phyloP scores from a whole-genome alignment of 2,797 vertebrate species.

The Oreochromis grahami region DNA sequence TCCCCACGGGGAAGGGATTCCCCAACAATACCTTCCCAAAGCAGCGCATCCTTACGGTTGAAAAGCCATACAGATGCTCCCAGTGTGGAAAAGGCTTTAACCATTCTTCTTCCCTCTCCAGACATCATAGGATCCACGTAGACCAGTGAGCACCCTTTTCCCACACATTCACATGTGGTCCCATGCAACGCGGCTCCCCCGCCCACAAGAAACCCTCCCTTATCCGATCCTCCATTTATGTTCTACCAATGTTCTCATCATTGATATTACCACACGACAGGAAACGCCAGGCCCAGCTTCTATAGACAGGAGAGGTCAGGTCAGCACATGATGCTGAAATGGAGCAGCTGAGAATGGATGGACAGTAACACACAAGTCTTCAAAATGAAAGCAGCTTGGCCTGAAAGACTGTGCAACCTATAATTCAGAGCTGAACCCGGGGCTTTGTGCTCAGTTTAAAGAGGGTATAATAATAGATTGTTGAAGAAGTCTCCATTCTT shows the following conservation, averaged over 20 bases:
- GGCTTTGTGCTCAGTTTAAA: constrained; percentile 52
- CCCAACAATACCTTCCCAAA: constrained; percentile 78
- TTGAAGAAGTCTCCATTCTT: constrained; percentile 52
- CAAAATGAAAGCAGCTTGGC: constrained; percentile 28
- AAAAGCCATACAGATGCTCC: constrained; percentile 81
- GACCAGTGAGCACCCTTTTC: constrained; percentile 61
- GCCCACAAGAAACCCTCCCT: not conserved
- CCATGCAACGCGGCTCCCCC: not conserved
- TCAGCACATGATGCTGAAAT: constrained; percentile 14
- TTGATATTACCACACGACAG: constrained; percentile 14
- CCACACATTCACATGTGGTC: not conserved
- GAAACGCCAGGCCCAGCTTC: constrained; percentile 47
- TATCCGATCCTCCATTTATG: constrained; percentile 1
- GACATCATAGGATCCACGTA: constrained; percentile 81
- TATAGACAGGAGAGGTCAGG: constrained; percentile 26
- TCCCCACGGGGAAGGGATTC: constrained; percentile 74
- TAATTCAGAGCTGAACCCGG: constrained; percentile 46
- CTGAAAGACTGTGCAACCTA: constrained; percentile 46
- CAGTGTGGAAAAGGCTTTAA: constrained; percentile 85
- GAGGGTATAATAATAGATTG: constrained; percentile 54
- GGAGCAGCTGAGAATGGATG: constrained; percentile 36
- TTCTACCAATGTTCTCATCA: constrained; percentile 36
- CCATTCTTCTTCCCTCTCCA: constrained; percentile 81
- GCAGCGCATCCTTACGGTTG: constrained; percentile 71
- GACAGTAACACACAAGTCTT: constrained; percentile 35